phyloP scores from a whole-genome alignment of 2,888 invertebrate species.

The Apocheima hispidaria region DNA sequence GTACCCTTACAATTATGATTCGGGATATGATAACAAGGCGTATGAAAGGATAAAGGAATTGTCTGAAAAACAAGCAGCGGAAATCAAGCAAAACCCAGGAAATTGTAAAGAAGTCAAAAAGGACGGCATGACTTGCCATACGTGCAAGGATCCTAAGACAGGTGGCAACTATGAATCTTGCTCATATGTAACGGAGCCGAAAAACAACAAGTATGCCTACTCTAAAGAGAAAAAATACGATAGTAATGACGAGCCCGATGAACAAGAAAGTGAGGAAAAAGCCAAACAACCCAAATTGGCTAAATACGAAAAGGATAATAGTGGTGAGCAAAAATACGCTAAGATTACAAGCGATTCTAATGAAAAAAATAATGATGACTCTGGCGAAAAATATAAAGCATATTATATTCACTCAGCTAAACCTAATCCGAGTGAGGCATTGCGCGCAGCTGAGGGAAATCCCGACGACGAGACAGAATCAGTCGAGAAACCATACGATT shows the following conservation, averaged over 20 bases:
- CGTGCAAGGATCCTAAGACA: conserved; percentile 91
- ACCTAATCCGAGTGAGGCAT: conserved; percentile 72
- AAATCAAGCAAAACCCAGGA: conserved; percentile 87
- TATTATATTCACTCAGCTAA: conserved; percentile 74
- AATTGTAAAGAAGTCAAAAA: conserved; percentile 88
- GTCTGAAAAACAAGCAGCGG: conserved; percentile 87
- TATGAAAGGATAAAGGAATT: conserved; percentile 86
- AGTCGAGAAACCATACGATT: conserved; percentile 72
- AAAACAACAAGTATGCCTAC: conserved; percentile 89
- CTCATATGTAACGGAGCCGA: conserved; percentile 91
- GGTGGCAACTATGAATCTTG: conserved; percentile 93
- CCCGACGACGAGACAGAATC: conserved; percentile 70
- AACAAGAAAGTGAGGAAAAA: conserved; percentile 75
- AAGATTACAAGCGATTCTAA: conserved; percentile 62
- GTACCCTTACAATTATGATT: conserved; percentile 80
- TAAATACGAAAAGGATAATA: conserved; percentile 67
- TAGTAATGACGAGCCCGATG: conserved; percentile 85
- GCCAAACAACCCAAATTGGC: conserved; percentile 65
- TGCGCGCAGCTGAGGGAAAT: conserved; percentile 63
- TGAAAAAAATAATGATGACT: conserved; percentile 57
- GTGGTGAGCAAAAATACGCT: conserved; percentile 62
- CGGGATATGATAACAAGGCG: conserved; percentile 83
- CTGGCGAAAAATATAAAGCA: conserved; percentile 73
- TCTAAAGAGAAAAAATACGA: conserved; percentile 88
- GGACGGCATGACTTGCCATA: conserved; percentile 89